Percentiles rank a stretch among this genome's conserved stretches.
phyloP scores from a whole-genome alignment of 2,113 vertebrate species.

The Platichthys flesus region DNA sequence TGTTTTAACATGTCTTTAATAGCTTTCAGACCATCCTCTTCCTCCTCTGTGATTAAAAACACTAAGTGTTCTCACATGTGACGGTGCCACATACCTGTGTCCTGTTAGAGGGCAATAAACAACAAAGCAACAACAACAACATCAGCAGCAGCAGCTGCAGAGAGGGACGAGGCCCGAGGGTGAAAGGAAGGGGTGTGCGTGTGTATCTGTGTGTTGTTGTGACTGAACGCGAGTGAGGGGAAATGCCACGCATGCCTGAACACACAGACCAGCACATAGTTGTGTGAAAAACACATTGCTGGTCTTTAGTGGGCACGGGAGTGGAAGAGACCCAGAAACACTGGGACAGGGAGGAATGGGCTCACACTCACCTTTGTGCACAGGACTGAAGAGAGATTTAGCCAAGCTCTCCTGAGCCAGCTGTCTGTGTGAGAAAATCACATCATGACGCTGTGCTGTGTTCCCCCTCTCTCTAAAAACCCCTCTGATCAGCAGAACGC shows the following conservation, averaged over 20 bases:
- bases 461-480: background rate
- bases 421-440: conserved; percentile 66
- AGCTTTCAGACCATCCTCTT: conserved; percentile 32
- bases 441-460: conserved; percentile 36
- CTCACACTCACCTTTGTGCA: conserved; percentile 66
- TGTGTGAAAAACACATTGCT: conserved; percentile 77
- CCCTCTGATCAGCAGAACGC: conserved; percentile 46
- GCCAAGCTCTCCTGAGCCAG: conserved; percentile 61
- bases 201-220: conserved; percentile 58
- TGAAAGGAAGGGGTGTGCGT: conserved; percentile 52
- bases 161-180: conserved; percentile 53
- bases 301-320: conserved; percentile 72
- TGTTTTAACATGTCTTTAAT: conserved; percentile 21
- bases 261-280: conserved; percentile 80
- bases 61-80: conserved; percentile 51
- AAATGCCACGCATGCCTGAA: conserved; percentile 85
- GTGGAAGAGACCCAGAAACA: conserved; percentile 71
- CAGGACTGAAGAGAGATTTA: conserved; percentile 58
- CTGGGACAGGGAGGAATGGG: conserved; percentile 53
- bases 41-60: conserved; percentile 39
- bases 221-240: conserved; percentile 77
- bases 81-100: conserved; percentile 51
- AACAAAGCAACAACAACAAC: conserved; percentile 59
- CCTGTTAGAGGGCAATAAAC: conserved; percentile 48
- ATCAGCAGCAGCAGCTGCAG: conserved; percentile 57